phyloP scores from a whole-genome alignment of 2,113 vertebrate species.

The Theristicus caerulescens region DNA sequence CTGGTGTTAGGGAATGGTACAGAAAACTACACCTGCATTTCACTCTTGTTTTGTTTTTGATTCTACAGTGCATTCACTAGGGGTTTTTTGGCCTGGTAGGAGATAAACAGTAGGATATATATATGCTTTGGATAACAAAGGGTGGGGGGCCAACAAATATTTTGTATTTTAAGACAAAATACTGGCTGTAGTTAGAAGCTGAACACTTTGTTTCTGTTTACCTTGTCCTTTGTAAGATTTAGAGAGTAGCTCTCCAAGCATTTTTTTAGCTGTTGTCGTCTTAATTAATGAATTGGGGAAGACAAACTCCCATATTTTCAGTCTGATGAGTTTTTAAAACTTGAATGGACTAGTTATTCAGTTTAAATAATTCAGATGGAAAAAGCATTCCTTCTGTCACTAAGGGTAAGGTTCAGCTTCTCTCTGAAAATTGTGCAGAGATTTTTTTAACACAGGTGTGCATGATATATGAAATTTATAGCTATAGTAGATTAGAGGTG shows the following conservation, averaged over 20 bases:
- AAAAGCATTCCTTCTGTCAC: conserved; percentile 14
- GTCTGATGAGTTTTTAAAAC: not conserved
- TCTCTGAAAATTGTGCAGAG: not conserved
- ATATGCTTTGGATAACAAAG: not conserved
- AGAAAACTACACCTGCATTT: not conserved
- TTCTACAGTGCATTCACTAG: not conserved
- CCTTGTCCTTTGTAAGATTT: not conserved
- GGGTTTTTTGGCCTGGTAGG: not conserved
- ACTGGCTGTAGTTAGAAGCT: not conserved
- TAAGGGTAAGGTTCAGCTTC: not conserved
- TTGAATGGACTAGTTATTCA: not conserved
- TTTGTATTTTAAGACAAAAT: not conserved
- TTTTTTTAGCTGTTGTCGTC: fast-evolving
- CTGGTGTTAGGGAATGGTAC: not conserved
- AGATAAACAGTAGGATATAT: not conserved
- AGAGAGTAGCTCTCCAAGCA: not conserved
- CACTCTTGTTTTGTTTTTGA: not conserved
- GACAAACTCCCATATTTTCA: not conserved
- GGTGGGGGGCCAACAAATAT: not conserved
- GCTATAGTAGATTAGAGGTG: not conserved
- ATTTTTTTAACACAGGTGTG: not conserved
- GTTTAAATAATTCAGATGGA: not conserved
- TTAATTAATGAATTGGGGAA: not conserved
- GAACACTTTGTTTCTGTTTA: not conserved
- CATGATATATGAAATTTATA: not conserved